These are phyloP conservation scores for Cricetomys ansorgei DNA, from an alignment of 2,113 vertebrate genomes.

Conservation along the genomic window DNA sequence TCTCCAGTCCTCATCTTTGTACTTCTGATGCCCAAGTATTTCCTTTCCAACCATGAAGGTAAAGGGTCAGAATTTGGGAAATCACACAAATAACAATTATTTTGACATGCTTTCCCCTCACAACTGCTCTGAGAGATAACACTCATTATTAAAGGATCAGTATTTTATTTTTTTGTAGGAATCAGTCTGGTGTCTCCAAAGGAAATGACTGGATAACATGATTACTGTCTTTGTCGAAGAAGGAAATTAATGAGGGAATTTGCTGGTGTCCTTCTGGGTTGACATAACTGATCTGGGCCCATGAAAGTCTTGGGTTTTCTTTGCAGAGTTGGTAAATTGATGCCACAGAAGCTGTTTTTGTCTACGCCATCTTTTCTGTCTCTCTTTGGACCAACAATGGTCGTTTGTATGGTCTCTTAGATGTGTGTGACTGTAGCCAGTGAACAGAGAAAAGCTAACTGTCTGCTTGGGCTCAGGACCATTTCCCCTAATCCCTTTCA, in stretches of 20 bases:
- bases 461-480: background rate
- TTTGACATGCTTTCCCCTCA: background rate
- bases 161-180: background rate
- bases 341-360: background rate
- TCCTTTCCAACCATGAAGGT: background rate
- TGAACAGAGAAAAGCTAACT: background rate
- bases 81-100: background rate
- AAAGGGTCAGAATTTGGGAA: slow-evolving; percentile 16
- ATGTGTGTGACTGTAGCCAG: background rate
- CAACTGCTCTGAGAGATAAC: background rate
- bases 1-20: background rate
- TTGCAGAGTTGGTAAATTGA: background rate
- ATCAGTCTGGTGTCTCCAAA: background rate
- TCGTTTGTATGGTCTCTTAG: background rate
- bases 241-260: background rate
- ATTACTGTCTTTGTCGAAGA: background rate
- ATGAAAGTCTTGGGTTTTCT: background rate
- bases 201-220: background rate
- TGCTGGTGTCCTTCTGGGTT: background rate
- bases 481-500: background rate
- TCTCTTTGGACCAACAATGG: background rate
- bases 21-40: background rate
- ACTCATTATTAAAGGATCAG: background rate
- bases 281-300: background rate
- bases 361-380: background rate